Conservation (phyloP, 2,113 vertebrate species). For the Proterorhinus semilunaris region DNA sequence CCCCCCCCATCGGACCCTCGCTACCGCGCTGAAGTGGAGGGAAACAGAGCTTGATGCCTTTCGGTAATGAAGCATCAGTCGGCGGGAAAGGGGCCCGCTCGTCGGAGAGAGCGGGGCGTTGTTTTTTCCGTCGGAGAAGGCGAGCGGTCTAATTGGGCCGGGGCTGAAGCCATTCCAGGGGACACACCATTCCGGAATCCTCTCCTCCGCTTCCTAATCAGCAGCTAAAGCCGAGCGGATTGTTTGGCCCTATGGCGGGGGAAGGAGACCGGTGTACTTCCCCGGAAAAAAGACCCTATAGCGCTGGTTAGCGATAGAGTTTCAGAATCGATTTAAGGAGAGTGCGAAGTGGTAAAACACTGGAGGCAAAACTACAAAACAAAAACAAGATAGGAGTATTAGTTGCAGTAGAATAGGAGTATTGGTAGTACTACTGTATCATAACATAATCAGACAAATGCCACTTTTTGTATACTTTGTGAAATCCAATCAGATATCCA, state of each 20-base stretch:
- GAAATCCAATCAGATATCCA: no score
- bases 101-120: slow-evolving; percentile 20
- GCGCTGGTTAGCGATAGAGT: slow-evolving; percentile 32
- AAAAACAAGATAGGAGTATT: no score
- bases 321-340: no score
- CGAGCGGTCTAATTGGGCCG: slow-evolving; percentile 41
- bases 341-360: no score
- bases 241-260: slow-evolving; percentile 50
- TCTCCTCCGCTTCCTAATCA: slow-evolving; percentile 45
- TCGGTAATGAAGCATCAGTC: slow-evolving; percentile 41
- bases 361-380: no score
- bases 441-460: no score
- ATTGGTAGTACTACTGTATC: no score
- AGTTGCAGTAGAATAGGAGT: no score
- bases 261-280: slow-evolving; percentile 44
- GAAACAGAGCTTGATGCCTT: slow-evolving; percentile 16
- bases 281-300: slow-evolving; percentile 24
- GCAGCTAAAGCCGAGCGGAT: slow-evolving; percentile 39
- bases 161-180: slow-evolving; percentile 20
- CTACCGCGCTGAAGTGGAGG: slow-evolving; percentile 3
- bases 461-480: no score
- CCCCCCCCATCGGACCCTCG: slow-evolving; percentile 1
- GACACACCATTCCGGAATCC: slow-evolving; percentile 23
- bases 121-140: neutral
- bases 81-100: slow-evolving; percentile 2